These are phyloP conservation scores for Entomobrya proxima DNA, from an alignment of 2,888 invertebrate genomes.

Conservation along the genomic window DNA sequence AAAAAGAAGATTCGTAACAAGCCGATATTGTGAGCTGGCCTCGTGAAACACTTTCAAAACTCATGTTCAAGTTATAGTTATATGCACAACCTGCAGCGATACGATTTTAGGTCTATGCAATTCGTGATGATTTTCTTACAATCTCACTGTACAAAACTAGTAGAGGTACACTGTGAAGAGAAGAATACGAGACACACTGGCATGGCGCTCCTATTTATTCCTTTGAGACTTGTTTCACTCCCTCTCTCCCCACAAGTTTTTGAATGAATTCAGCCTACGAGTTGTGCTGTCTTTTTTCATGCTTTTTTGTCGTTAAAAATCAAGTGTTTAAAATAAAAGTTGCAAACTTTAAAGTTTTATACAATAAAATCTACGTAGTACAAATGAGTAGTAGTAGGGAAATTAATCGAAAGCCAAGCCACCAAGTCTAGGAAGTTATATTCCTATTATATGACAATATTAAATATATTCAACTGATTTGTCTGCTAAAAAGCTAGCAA, in stretches of 20 bases:
- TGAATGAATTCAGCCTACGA: conserved; percentile 42
- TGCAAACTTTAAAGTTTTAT: too few species aligned
- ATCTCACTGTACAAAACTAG: background rate
- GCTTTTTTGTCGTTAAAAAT: background rate
- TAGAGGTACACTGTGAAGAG: background rate
- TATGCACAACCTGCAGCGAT: conserved; percentile 63
- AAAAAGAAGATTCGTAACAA: conserved; percentile 30
- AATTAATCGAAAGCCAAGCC: too few species aligned
- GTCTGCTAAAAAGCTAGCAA: too few species aligned
- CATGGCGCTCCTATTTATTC: conserved; percentile 52
- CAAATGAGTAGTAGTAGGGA: too few species aligned
- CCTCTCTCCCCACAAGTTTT: background rate
- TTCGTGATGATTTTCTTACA: conserved; percentile 32
- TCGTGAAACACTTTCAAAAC: conserved; percentile 65
- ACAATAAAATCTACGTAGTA: too few species aligned
- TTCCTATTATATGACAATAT: too few species aligned
- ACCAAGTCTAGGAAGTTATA: too few species aligned
- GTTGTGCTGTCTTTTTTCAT: background rate
- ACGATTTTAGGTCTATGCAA: conserved; percentile 51
- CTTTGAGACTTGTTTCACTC: conserved; percentile 37
- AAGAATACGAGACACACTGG: background rate
- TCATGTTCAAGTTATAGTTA: conserved; percentile 54
- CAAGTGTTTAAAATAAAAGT: background rate
- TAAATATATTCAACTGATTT: too few species aligned
- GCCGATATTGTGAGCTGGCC: conserved; percentile 53